A percentile compares a stretch with the other conserved stretches of the same genome.
Conservation (phyloP, 1,140 invertebrate species). For the Theocolax elegans region DNA sequence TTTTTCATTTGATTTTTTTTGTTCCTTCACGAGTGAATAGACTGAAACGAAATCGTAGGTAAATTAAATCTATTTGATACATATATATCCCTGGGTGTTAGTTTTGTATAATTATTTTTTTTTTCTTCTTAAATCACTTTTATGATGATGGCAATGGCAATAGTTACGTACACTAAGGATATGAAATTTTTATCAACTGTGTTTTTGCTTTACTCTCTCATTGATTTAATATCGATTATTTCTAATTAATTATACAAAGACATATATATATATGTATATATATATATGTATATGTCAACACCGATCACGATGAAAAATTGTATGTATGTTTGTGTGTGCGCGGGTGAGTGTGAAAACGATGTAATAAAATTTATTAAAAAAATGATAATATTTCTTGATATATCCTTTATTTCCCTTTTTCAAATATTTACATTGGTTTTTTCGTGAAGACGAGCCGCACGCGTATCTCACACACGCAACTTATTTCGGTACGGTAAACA, state of each 20-base stretch:
- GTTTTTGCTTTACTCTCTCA: background rate
- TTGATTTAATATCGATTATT: background rate
- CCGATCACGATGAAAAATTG: background rate
- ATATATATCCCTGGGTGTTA: background rate
- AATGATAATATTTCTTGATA: background rate
- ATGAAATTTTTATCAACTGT: background rate
- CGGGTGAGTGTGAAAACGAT: slow-evolving; percentile 22
- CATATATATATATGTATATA: background rate
- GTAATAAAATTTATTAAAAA: slow-evolving; percentile 38
- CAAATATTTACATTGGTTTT: too few species aligned
- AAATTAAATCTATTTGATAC: too few species aligned
- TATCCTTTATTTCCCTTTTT: slow-evolving; percentile 26
- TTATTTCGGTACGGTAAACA: too few species aligned
- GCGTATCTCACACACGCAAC: too few species aligned
- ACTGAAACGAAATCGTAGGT: slow-evolving; percentile 31
- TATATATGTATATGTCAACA: slow-evolving; percentile 3
- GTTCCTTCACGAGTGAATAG: slow-evolving; percentile 16
- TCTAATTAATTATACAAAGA: too few species aligned
- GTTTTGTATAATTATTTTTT: background rate
- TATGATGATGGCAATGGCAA: slow-evolving; percentile 20
- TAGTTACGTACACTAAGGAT: slow-evolving; percentile 21
- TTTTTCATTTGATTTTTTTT: slow-evolving; percentile 12
- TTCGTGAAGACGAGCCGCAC: too few species aligned
- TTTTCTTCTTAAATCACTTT: background rate
- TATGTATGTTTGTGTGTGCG: background rate